phyloP scores from a whole-genome alignment of 2,888 invertebrate genomes.

The Cepaea hortensis region DNA sequence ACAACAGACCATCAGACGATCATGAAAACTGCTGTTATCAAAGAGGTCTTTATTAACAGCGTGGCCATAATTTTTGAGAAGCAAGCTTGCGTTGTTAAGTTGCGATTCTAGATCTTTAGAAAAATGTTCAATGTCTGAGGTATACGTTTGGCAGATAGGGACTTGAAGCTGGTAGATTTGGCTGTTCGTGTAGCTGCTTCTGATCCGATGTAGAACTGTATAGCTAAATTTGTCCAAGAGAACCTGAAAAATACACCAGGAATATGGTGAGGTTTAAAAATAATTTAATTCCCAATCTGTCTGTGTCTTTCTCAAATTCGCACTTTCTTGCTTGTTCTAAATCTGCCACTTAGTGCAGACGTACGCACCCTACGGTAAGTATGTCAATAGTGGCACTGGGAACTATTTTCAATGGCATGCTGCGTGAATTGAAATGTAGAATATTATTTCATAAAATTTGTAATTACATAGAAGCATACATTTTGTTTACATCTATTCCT shows the following conservation, averaged over 20 bases:
- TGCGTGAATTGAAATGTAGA: too few relatives aligned
- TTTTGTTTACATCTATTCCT: too few relatives aligned
- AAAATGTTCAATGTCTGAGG: conserved; percentile 65
- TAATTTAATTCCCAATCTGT: too few relatives aligned
- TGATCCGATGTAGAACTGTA: conserved; percentile 66
- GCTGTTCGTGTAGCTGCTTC: conserved; percentile 67
- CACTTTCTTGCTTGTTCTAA: too few relatives aligned
- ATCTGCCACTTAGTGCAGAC: too few relatives aligned
- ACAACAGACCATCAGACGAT: conserved; percentile 67
- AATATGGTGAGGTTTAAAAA: too few relatives aligned
- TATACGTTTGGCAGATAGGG: conserved; percentile 66
- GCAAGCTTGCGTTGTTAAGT: conserved; percentile 60
- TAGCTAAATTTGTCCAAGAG: conserved; percentile 65
- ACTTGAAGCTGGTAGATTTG: conserved; percentile 60
- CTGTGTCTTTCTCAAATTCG: too few relatives aligned
- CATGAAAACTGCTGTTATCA: conserved; percentile 63
- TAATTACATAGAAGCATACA: too few relatives aligned
- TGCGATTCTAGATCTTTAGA: conserved; percentile 60
- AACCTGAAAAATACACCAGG: conserved; percentile 50
- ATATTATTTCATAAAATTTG: too few relatives aligned
- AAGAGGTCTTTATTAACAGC: conserved; percentile 69
- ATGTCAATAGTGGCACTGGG: too few relatives aligned
- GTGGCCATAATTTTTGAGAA: conserved; percentile 65
- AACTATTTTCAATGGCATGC: too few relatives aligned
- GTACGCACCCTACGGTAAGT: too few relatives aligned